Evolutionary conservation across 2,113 vertebrate species (phyloP), one percentile per base, ranked within the genome.

Genomic region (Panurus biarmicus): DNA sequence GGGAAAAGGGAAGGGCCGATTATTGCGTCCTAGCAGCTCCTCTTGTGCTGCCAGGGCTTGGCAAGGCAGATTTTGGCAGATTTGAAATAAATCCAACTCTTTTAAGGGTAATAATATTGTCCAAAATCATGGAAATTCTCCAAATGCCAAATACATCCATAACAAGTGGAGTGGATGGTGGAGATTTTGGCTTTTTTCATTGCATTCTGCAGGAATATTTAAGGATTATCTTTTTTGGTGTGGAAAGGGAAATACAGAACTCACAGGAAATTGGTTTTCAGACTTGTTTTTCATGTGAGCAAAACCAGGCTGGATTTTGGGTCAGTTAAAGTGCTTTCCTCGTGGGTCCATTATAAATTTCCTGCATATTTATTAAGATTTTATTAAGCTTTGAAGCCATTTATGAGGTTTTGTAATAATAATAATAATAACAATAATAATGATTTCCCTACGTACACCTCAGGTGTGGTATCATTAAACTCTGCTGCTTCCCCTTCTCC

Each of bases 1-100:
- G 1, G 61, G 45, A 14, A 15, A 18, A 14, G 14, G 26, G 26
- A 21, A 1, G 44, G 15, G 33, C 42, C 0, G 0, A 6, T 33
- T n/a, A 3, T 14, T 73, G 65, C 60, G 38, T 7, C 38, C 0
- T 0, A 40, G 56, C 33, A 51, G 65, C 65, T 62, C 2, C 22
- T 66, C 45, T 4, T 6, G 29, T 17, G 33, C 29, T 48, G 29
- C 13, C 33, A 5, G 62, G 15, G 58, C 73, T 69, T 15, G 22
- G 31, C 51, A 15, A 15, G 22, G 13, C 36, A 20, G n/a, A 4
- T 35, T 58, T 66, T 12, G 21, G 31, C 18, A 35, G 44, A 3
- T 72, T 62, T 71, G 45, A 23, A 66, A 48, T 31, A 40, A 35
- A 29, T 40, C 10, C 10, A 40, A 1, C 53, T 31, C 11, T 4